phyloP scores from a whole-genome alignment of 2,797 vertebrate genomes.

The Takifugu ocellatus region DNA sequence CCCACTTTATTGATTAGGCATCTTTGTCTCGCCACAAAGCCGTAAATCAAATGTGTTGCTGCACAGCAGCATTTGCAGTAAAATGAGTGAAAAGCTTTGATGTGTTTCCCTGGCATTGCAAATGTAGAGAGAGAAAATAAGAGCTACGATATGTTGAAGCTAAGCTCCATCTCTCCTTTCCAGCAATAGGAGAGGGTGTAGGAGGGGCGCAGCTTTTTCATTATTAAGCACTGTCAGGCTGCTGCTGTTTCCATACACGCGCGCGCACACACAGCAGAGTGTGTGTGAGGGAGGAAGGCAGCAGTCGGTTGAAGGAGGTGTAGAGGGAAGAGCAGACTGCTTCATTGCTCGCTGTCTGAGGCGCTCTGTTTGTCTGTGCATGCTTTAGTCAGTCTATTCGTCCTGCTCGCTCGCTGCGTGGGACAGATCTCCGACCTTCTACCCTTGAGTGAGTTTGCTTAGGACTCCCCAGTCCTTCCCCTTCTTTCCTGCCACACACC shows the following conservation, averaged over 20 bases:
- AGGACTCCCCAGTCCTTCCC: constrained; percentile 1
- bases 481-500: constrained; percentile 13
- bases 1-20: too few relatives aligned
- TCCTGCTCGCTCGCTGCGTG: constrained; percentile 30
- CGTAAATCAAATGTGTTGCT: too few relatives aligned
- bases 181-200: constrained; percentile 45
- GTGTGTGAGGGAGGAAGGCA: constrained; percentile 24
- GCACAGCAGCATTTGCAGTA: too few relatives aligned
- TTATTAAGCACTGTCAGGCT: constrained; percentile 59
- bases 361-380: constrained; percentile 21
- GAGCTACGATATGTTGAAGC: constrained; percentile 30
- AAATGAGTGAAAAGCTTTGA: constrained; percentile 8
- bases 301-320: constrained; percentile 37
- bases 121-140: constrained; percentile 21
- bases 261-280: constrained; percentile 31
- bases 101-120: constrained; percentile 21
- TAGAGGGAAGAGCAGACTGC: constrained; percentile 27
- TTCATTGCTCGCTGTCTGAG: constrained; percentile 44
- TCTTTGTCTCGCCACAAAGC: too few relatives aligned
- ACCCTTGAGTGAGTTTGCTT: constrained; percentile 17
- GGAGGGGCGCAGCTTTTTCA: constrained; percentile 56
- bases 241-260: constrained; percentile 29
- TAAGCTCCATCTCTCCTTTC: constrained; percentile 50
- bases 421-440: constrained; percentile 33
- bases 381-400: constrained; percentile 9